Evolutionary conservation across 2,113 vertebrate species (phyloP).

Genomic region (Marmota monax): DNA sequence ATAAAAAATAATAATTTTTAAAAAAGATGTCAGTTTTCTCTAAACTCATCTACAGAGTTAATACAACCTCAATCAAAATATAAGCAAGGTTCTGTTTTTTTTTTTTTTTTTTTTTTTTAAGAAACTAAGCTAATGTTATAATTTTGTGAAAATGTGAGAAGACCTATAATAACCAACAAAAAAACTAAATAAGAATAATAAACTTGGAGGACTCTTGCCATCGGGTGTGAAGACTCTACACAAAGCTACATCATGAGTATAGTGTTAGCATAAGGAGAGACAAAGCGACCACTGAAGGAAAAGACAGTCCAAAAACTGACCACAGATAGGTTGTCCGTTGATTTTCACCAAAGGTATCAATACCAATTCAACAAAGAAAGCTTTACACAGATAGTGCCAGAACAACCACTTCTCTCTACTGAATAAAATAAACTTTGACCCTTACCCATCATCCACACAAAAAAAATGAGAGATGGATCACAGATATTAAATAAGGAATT

Average conservation of each 20-base stretch:
- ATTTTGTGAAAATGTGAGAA: slow-evolving; percentile 20
- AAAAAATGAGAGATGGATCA: slow-evolving; percentile 30
- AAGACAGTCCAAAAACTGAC: background rate
- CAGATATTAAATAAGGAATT: slow-evolving; percentile 8
- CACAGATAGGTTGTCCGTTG: background rate
- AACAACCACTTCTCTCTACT: background rate
- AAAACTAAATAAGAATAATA: background rate
- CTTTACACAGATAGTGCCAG: background rate
- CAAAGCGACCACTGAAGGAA: background rate
- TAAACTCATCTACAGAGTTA: background rate
- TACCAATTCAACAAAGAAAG: background rate
- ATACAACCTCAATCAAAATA: slow-evolving; percentile 38
- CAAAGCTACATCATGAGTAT: background rate
- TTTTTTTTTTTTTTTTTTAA: background rate
- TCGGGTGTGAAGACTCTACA: background rate
- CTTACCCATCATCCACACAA: background rate
- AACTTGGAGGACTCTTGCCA: background rate
- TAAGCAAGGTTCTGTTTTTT: background rate
- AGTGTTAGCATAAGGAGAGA: background rate
- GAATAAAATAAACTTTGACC: slow-evolving; percentile 12
- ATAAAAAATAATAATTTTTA: too few species aligned
- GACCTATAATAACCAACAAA: background rate
- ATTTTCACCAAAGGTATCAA: background rate
- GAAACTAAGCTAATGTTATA: background rate
- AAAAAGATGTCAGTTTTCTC: background rate